Base-by-base conservation (phyloP, 1,140 invertebrate genomes). In the Aphis gossypii region DNA sequence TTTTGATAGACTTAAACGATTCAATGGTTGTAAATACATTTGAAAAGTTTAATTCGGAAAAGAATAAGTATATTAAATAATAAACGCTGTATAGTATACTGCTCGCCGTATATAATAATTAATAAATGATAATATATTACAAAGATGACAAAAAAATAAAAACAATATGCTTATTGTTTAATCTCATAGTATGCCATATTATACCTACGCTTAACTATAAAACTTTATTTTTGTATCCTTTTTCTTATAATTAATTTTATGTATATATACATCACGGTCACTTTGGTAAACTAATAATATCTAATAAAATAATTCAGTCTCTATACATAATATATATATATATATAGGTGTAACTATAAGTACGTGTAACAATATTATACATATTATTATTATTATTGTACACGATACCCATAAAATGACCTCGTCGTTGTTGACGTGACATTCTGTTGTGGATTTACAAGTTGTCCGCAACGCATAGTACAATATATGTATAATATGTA, bases 381-480 rank as follows among this genome's bases (percentile, higher is more conserved):
- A 60, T 60, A 25, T 25, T 60, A 60, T 60, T 60, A 60, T 60
- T 60, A 60, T 60, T 30, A 68, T 68, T n/a, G 60, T 68, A 68
- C 7, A n/a, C 60, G 60, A 68, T 68, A 68, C 60, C 60, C 60
- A 68, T 68, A 68, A 68, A 68, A 68, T n/a, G 60, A 68, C 60
- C 60, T 68, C 60, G 60, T 68, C 60, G 60, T n/a, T 68, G 60
- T 30, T n/a, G 87, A 89, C 87, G 48, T 89, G 87, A 89, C 87
- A 54, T 89, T 89, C 48, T 38, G 87, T n/a, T 48, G 44, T 87
- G 44, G 84, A 87, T 87, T 87, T 87, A 48, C 84, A 38, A 87
- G 84, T 48, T n/a, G 84, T 87, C 25, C 86, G 18, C 86, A 20
- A 51, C 46, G 30, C 25, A 14, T 68, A 68, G 9, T 60, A 8